Evolutionary conservation across 2,113 vertebrate species (phyloP), one percentile per base, ranked within the genome.

Genomic region (Leucopsar rothschildi): DNA sequence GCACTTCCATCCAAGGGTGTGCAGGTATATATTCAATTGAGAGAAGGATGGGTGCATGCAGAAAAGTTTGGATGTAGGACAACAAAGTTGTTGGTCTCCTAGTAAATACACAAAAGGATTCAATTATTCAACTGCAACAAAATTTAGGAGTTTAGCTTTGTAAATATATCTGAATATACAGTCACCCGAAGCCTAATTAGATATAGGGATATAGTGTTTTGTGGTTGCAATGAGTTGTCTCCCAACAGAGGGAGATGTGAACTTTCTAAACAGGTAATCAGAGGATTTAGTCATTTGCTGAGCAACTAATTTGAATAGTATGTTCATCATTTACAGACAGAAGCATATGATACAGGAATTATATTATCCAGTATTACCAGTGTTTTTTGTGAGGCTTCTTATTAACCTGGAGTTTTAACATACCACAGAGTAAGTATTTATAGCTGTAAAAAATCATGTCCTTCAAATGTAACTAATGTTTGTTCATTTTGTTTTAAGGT

Each of bases 291-390:
- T 18, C 4, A 45, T 77, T 69, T 77, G 5, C 9, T 40, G 14
- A 80, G 31, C 12, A 59, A 23, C 1, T 47, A 45, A 45, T 63
- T 69, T 31, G 44, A 35, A 39, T 56, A 0, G 0, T 25, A 31
- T 37, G 8, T 55, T 75, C 12, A 27, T 44, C 2, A 35, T 50
- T 64, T 70, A 44, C 35, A 55, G 35, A 27, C 10, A 39, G 24
- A 72, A 44, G 3, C 2, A 1, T 28, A 18, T 11, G 24, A 25
- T 16, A 33, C 17, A 6, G 13, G 9, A 10, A 11, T 16, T 24
- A 5, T 52, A 24, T 82, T 68, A 23, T 37, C 12, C 27, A 42
- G 7, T 23, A 52, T 57, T 57, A n/a, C 2, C 3, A 24, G 9
- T 44, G 9, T 28, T 91, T 35, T 60, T 76, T 31, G 10, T 19